Percentiles rank a stretch among this genome's conserved stretches.
These are phyloP conservation scores for Loripinus fragilis DNA, from an alignment of 2,888 invertebrate genomes.

Conservation along the genomic window DNA sequence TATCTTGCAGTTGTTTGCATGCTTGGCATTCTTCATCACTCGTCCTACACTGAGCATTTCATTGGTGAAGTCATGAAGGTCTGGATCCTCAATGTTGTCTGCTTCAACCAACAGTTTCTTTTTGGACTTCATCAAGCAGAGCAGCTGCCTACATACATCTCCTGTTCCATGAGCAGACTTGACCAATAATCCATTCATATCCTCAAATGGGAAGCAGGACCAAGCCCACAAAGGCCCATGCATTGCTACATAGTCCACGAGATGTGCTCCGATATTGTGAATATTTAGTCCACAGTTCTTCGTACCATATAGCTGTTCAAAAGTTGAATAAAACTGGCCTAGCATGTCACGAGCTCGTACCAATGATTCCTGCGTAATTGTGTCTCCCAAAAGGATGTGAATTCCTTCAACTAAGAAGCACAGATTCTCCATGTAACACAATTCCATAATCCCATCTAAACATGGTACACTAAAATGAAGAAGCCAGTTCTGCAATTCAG, in stretches of 20 bases:
- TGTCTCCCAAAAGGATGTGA: conserved; percentile 41
- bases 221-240: conserved; percentile 45
- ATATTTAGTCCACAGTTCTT: conserved; percentile 40
- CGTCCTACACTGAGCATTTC: background rate
- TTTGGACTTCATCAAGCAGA: no score
- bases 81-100: no score
- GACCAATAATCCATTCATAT: conserved; percentile 46
- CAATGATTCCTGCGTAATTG: conserved; percentile 25
- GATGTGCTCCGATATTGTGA: conserved; percentile 40
- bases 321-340: conserved; percentile 23
- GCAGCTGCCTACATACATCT: no score
- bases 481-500: conserved; percentile 48
- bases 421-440: conserved; percentile 37
- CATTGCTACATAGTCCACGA: conserved; percentile 28
- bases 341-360: conserved; percentile 30
- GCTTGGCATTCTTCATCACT: background rate
- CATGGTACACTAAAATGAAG: conserved; percentile 49
- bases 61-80: no score
- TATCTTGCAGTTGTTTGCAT: background rate
- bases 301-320: conserved; percentile 22
- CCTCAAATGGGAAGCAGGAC: conserved; percentile 48
- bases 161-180: conserved; percentile 45
- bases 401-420: conserved; percentile 38
- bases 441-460: conserved; percentile 24
- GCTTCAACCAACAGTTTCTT: no score